Base-by-base conservation (phyloP, 2,888 invertebrate species). In the Drosophila pseudotakahashii region DNA sequence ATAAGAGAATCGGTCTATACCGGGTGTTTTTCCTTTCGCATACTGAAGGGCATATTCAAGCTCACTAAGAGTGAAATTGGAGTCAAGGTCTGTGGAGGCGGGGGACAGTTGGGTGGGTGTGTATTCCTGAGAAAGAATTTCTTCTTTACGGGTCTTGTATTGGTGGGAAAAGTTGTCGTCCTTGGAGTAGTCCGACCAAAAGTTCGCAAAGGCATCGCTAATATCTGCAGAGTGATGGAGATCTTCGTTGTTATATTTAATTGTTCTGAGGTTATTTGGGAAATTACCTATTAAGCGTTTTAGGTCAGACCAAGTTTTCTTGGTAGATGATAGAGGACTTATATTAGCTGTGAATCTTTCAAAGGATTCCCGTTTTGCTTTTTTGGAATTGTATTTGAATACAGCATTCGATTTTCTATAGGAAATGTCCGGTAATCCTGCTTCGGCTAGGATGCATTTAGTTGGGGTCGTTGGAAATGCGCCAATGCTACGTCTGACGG, bases 151-250 rank as follows among this genome's bases (percentile, higher is more conserved):
- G 7, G 32, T 34, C n/a, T 34, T 55, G 42, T 54, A 34, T 23
- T 44, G 19, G 19, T 34, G 50, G 16, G 30, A 30, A 3, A 63
- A 63, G 26, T 58, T 52, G 6, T 37, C 42, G 39, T 66, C 48
- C 16, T 32, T 34, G 2, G 32, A 61, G 16, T 59, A 59, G 34
- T 48, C 39, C 23, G 37, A 45, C 47, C 41, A 59, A 37, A 58
- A 16, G 9, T 53, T 59, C 37, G 32, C 19, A 16, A 42, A 58
- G 44, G 23, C 4, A n/a, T 37, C 37, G n/a, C 10, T 10, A 32
- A 32, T 32, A 10, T 32, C n/a, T n/a, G n/a, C n/a, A n/a, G n/a
- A n/a, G n/a, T n/a, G n/a, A n/a, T n/a, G n/a, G n/a, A n/a, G n/a
- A n/a, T n/a, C 37, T 34, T 26, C 30, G 13, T 52, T 26, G 7